phyloP scores from a whole-genome alignment of 1,140 invertebrate genomes.

The Proctacanthus coquilletti region DNA sequence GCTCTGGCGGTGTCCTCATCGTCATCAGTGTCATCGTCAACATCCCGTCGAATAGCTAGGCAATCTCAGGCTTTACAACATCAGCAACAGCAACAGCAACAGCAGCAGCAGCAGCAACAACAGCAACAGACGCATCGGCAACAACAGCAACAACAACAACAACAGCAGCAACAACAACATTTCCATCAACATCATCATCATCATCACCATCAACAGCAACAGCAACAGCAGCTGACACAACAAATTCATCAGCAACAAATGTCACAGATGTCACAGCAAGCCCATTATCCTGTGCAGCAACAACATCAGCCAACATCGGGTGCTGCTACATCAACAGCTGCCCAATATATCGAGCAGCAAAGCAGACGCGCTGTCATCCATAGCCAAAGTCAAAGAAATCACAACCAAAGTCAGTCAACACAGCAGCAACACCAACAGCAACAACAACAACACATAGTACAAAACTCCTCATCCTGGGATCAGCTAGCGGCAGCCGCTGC shows the following conservation, averaged over 20 bases:
- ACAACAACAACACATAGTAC: constrained; percentile 10
- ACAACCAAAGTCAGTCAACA: constrained; percentile 11
- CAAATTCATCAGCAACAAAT: constrained; percentile 23
- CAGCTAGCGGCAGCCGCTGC: constrained; percentile 20
- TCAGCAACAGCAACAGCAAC: constrained; percentile 22
- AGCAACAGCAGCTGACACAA: constrained; percentile 7
- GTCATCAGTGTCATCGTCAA: constrained; percentile 1
- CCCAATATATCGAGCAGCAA: constrained; percentile 11
- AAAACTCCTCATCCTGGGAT: constrained; percentile 15
- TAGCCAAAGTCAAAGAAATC: background rate
- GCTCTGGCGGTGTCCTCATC: constrained; percentile 13
- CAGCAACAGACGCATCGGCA: constrained; percentile 11
- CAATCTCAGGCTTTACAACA: constrained; percentile 19
- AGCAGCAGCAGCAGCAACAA: constrained; percentile 13
- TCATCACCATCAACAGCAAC: constrained; percentile 13
- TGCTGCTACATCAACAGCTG: constrained; percentile 19
- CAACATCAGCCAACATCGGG: constrained; percentile 19
- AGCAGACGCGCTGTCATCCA: constrained; percentile 7
- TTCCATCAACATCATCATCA: constrained; percentile 17
- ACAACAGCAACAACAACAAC: constrained; percentile 15
- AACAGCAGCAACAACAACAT: constrained; percentile 13
- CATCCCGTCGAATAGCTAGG: constrained; percentile 11
- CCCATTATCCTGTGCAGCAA: constrained; percentile 23
- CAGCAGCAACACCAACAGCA: constrained; percentile 8
- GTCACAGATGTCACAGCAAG: constrained; percentile 30